Percentiles rank a stretch among this genome's conserved stretches.
Evolutionary conservation across 2,113 vertebrate genomes (phyloP).

Genomic region (Phaethon lepturus): DNA sequence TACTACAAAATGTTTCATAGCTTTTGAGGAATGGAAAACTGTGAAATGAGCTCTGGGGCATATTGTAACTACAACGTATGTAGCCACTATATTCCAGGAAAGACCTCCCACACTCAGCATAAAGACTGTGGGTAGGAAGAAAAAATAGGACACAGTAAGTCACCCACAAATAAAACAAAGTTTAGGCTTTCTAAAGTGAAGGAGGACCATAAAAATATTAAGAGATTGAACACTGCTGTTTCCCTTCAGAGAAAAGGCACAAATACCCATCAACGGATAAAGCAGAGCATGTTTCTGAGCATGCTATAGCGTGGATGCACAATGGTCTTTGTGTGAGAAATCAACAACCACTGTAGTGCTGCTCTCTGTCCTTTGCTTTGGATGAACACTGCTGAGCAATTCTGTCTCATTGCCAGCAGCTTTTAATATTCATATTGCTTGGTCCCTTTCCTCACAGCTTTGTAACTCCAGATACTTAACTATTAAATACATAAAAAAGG

Average conservation of each 20-base stretch:
- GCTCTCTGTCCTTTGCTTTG: background rate
- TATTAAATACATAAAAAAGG: background rate
- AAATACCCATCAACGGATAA: background rate
- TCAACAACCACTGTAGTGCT: background rate
- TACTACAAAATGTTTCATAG: background rate
- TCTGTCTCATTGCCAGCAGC: background rate
- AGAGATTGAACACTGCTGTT: background rate
- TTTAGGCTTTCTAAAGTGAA: background rate
- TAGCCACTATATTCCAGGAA: background rate
- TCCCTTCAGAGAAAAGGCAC: background rate
- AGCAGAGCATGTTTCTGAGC: background rate
- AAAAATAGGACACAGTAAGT: background rate
- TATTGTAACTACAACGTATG: background rate
- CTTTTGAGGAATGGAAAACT: background rate
- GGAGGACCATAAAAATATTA: background rate
- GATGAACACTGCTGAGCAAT: background rate
- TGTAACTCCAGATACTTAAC: background rate
- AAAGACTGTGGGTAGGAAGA: background rate
- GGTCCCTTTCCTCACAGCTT: background rate
- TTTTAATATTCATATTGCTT: background rate
- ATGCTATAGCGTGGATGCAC: background rate
- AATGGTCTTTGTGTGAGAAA: background rate
- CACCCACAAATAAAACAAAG: background rate
- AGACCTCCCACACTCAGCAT: background rate
- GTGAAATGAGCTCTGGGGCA: background rate